phyloP scores from a whole-genome alignment of 2,113 vertebrate genomes.

The Stegostoma tigrinum region DNA sequence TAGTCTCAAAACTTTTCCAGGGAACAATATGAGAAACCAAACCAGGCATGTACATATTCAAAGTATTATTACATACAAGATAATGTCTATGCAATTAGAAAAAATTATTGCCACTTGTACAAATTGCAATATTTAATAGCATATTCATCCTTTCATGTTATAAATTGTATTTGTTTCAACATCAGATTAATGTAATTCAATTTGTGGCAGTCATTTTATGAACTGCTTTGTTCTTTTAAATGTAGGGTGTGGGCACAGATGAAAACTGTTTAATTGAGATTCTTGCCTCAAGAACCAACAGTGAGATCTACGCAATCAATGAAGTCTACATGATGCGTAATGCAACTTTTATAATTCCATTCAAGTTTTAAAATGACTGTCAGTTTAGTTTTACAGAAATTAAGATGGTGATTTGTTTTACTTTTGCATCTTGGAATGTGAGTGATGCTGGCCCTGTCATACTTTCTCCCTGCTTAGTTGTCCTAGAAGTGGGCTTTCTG shows the following conservation, averaged over 20 bases:
- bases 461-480: neutral
- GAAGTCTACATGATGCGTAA: constrained; percentile 65
- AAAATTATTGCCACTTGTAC: neutral
- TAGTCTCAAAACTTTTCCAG: neutral
- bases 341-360: constrained; percentile 15
- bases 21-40: neutral
- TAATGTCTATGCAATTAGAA: too few relatives aligned
- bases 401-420: neutral
- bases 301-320: constrained; percentile 64
- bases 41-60: neutral
- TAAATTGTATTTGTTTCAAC: neutral
- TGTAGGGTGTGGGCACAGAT: constrained; percentile 58
- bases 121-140: neutral
- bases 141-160: neutral
- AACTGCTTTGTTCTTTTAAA: constrained; percentile 31
- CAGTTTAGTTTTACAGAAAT: neutral
- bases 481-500: neutral
- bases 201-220: neutral
- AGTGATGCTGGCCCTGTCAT: neutral
- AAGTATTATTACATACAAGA: neutral
- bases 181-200: neutral
- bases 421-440: neutral
- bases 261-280: constrained; percentile 67
- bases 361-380: neutral
- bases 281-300: constrained; percentile 65